These are phyloP conservation scores for Tuta absoluta DNA, from an alignment of 2,888 invertebrate species.

Conservation along the genomic window DNA sequence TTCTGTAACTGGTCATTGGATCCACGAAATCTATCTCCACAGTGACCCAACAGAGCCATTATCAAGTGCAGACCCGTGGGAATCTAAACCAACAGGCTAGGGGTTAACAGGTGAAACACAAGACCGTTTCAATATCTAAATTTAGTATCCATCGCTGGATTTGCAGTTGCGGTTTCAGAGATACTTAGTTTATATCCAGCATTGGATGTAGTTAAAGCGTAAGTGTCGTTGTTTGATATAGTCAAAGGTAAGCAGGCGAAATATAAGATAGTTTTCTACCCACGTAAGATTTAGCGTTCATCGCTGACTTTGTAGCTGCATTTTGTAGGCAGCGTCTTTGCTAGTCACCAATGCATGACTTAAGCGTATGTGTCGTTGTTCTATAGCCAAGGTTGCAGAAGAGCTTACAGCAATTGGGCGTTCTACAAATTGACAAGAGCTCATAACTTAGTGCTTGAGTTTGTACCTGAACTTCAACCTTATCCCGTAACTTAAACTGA, in stretches of 20 bases:
- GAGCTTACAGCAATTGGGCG: constrained; percentile 19
- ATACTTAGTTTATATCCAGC: background rate
- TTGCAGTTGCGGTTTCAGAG: background rate
- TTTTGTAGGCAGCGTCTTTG: background rate
- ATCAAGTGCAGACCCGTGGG: constrained; percentile 50
- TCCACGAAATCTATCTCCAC: background rate
- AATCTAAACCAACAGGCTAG: constrained; percentile 34
- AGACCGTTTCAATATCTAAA: background rate
- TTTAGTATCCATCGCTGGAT: background rate
- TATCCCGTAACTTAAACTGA: constrained; percentile 15
- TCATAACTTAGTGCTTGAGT: constrained; percentile 11
- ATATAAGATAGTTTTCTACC: background rate
- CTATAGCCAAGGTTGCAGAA: constrained; percentile 14
- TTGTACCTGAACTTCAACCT: constrained; percentile 1
- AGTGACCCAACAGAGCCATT: background rate
- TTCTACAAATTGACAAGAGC: constrained; percentile 20
- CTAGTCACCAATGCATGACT: background rate
- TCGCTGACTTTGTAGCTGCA: background rate
- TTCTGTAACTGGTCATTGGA: constrained; percentile 5
- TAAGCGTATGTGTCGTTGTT: background rate
- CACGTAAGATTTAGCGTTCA: background rate
- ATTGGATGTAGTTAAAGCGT: background rate
- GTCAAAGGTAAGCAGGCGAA: background rate
- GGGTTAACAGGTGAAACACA: constrained; percentile 20
- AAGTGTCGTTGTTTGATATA: too few species aligned